These are phyloP conservation scores for Bos taurus DNA, from an alignment of 2,113 vertebrate species.

Conservation along the genomic window ARS-UCD2.0 NC_037332.1:47953501-47954000, in stretches of 20 bases:
- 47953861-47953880: background rate
- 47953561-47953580: background rate
- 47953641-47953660: background rate
- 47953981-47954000: background rate
- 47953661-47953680: background rate
- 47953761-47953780: background rate
- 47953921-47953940: background rate
- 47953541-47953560: background rate
- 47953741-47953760: background rate
- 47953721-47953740: background rate
- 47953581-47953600: background rate
- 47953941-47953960: background rate
- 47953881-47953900: no score
- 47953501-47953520: background rate
- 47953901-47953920: background rate
- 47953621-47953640: background rate
- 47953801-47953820: background rate
- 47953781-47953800: background rate
- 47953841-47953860: background rate
- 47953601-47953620: background rate
- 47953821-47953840: background rate
- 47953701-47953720: background rate
- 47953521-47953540: background rate
- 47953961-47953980: background rate
- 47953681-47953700: background rate